Percentiles rank a stretch among this genome's conserved stretches.
These are phyloP conservation scores for Actinia equina DNA, from an alignment of 64 coral and sea anemone species.

Conservation along the genomic window DNA sequence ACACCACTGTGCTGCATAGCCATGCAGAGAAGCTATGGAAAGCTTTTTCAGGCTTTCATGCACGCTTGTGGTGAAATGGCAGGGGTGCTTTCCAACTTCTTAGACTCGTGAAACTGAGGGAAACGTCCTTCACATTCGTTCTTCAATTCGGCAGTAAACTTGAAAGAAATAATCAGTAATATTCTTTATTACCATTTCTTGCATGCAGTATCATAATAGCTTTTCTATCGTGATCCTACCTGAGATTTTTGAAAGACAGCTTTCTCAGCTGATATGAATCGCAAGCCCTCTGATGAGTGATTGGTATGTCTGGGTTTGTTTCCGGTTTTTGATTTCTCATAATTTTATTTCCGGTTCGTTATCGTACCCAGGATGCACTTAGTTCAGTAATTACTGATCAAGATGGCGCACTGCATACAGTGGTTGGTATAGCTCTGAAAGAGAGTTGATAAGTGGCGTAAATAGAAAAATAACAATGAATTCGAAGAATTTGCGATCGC, in stretches of 20 bases:
- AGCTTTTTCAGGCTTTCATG: neutral
- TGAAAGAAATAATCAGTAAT: too few relatives aligned
- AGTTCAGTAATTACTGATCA: neutral
- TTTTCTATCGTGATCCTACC: too few relatives aligned
- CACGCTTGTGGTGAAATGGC: too few relatives aligned
- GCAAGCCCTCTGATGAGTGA: neutral
- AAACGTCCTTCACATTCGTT: too few relatives aligned
- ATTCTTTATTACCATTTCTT: too few relatives aligned
- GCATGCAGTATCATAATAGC: too few relatives aligned
- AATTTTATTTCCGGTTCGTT: neutral
- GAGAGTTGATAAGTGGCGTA: neutral
- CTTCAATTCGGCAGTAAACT: too few relatives aligned
- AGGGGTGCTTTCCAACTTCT: too few relatives aligned
- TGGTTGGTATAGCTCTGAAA: neutral
- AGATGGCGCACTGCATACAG: neutral
- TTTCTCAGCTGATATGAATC: neutral
- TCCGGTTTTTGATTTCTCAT: neutral
- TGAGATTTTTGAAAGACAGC: too few relatives aligned
- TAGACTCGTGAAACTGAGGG: too few relatives aligned
- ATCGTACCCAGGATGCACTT: neutral
- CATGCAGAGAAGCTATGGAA: neutral
- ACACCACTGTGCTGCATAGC: neutral
- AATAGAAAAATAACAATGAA: neutral
- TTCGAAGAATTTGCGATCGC: neutral
- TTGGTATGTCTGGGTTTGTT: conserved; percentile 1